Evolutionary conservation across 2,797 vertebrate genomes (phyloP).

Genomic region (Notamacropus eugenii): DNA sequence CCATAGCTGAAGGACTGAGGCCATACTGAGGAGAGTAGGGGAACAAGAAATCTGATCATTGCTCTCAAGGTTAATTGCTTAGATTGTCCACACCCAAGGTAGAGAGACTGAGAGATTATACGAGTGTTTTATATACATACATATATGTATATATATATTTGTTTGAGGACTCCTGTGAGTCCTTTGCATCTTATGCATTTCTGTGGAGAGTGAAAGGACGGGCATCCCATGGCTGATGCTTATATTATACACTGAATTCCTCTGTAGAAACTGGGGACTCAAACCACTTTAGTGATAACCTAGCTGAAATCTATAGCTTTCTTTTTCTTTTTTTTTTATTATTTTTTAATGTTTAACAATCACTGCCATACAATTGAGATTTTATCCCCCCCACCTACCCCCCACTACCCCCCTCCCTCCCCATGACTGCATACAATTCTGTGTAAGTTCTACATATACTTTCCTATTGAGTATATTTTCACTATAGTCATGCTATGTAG

Average conservation of each 20-base stretch:
- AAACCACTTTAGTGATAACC: neutral
- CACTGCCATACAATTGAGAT: too few species aligned
- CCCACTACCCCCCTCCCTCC: too few species aligned
- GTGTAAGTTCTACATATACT: too few species aligned
- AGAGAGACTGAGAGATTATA: neutral
- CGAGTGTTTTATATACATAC: too few species aligned
- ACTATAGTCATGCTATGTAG: too few species aligned
- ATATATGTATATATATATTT: neutral
- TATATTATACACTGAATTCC: neutral
- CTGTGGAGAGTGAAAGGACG: neutral
- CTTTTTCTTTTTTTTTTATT: too few species aligned
- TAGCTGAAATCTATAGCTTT: neutral
- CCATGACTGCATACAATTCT: too few species aligned
- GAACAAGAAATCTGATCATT: neutral
- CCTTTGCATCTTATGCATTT: neutral
- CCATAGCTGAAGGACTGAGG: neutral
- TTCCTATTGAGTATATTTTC: too few species aligned
- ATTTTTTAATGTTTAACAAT: too few species aligned
- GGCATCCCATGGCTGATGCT: neutral
- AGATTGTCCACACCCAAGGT: neutral
- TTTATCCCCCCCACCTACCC: too few species aligned
- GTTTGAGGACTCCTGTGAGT: neutral
- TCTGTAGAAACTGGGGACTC: neutral
- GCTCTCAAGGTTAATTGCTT: neutral
- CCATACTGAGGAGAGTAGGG: neutral